phyloP scores from a whole-genome alignment of 1,140 invertebrate species.

The Delia radicum region DNA sequence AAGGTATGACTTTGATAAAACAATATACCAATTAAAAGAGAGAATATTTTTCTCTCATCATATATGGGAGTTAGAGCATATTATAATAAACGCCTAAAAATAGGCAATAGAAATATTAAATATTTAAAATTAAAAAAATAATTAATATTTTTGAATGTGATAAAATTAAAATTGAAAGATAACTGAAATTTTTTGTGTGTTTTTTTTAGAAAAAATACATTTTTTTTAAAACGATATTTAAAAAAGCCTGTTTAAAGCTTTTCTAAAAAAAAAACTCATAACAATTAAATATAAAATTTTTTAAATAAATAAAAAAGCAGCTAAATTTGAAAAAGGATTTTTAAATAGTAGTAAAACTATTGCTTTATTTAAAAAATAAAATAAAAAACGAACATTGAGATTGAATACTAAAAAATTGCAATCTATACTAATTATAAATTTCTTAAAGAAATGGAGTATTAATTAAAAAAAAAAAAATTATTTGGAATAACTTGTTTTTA shows the following conservation, averaged over 20 bases:
- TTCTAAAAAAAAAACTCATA: background rate
- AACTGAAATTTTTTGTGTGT: slow-evolving; percentile 1
- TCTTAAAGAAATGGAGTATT: slow-evolving; percentile 21
- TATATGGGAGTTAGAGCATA: background rate
- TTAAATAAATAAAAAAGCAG: slow-evolving; percentile 2
- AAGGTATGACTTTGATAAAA: background rate
- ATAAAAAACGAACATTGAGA: background rate
- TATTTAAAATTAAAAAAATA: background rate
- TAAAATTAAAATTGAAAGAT: background rate
- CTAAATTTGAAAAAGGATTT: background rate
- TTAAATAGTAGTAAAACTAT: slow-evolving; percentile 8
- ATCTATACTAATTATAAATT: background rate
- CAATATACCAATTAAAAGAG: background rate
- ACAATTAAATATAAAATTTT: background rate
- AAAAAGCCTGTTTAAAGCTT: slow-evolving; percentile 4
- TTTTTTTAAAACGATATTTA: background rate
- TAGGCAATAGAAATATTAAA: background rate
- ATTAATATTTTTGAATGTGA: background rate
- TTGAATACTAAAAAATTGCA: background rate
- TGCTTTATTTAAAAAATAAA: background rate
- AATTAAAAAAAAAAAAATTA: slow-evolving; percentile 6
- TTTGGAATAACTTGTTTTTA: background rate
- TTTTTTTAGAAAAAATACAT: background rate
- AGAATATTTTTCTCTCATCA: background rate
- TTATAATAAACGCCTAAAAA: background rate